Evolutionary conservation across 53 echinoderm and acorn worm genomes (phyloP).

Genomic region (Paelopatides confundens): DNA sequence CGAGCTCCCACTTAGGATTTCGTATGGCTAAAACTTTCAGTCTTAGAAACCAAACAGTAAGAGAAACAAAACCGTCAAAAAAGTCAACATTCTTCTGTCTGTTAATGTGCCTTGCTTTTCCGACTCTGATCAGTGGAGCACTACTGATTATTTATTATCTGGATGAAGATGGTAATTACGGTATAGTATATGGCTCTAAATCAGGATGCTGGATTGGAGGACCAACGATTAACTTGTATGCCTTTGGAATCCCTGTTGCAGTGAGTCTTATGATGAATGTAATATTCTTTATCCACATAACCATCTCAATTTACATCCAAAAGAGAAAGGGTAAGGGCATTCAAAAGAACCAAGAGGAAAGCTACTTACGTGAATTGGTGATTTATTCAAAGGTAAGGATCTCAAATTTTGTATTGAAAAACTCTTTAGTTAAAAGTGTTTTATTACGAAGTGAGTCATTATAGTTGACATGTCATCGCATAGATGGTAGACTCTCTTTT

Average conservation of each 20-base stretch:
- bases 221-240: neutral
- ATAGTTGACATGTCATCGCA: too few species aligned
- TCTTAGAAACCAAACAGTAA: neutral
- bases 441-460: too few species aligned
- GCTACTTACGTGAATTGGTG: neutral
- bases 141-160: neutral
- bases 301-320: neutral
- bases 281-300: neutral
- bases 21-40: neutral
- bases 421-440: too few species aligned
- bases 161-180: neutral
- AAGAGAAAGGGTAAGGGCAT: neutral
- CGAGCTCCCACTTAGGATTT: neutral
- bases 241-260: conserved; percentile 24
- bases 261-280: neutral
- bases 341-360: neutral
- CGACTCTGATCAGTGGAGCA: neutral
- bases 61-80: neutral
- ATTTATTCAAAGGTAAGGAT: conserved; percentile 28
- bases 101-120: neutral
- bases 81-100: neutral
- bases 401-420: too few species aligned
- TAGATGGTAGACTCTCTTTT: too few species aligned
- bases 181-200: conserved; percentile 1
- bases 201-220: conserved; percentile 37